Percentiles rank a stretch among this genome's conserved stretches.
Conservation (phyloP, 1,140 invertebrate species). For the Oncopodura yosiiana region DNA sequence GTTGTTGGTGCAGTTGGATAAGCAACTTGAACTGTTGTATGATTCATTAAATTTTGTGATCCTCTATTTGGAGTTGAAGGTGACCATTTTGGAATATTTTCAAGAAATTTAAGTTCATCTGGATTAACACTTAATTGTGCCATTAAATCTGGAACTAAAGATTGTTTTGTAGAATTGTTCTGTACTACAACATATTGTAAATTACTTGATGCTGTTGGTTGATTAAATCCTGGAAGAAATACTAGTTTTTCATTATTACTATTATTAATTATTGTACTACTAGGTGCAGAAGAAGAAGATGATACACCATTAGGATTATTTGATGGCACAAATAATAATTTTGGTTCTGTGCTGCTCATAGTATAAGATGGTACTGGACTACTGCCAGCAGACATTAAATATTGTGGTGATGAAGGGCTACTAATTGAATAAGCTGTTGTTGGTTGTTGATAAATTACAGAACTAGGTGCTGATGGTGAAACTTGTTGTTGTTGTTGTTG, state of each 20-base stretch:
- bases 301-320: background rate
- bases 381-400: background rate
- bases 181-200: conserved; percentile 1
- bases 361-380: background rate
- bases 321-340: conserved; percentile 25
- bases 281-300: background rate
- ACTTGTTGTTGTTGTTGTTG: background rate
- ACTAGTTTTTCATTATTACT: background rate
- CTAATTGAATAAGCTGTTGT: background rate
- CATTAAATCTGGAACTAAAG: conserved; percentile 19
- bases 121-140: conserved; percentile 16
- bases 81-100: conserved; percentile 3
- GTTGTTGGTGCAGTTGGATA: too few relatives aligned
- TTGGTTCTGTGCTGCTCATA: conserved; percentile 1
- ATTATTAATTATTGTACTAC: too few relatives aligned
- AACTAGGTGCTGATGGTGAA: background rate
- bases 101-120: conserved; percentile 1
- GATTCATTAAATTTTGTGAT: background rate
- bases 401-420: background rate
- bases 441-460: conserved; percentile 1
- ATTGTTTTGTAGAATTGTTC: conserved; percentile 11
- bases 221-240: conserved; percentile 1
- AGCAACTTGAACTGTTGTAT: too few relatives aligned
- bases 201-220: background rate
- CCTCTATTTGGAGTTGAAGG: background rate